Conservation (phyloP, 2,888 invertebrate species). For the Stenurella melanura region DNA sequence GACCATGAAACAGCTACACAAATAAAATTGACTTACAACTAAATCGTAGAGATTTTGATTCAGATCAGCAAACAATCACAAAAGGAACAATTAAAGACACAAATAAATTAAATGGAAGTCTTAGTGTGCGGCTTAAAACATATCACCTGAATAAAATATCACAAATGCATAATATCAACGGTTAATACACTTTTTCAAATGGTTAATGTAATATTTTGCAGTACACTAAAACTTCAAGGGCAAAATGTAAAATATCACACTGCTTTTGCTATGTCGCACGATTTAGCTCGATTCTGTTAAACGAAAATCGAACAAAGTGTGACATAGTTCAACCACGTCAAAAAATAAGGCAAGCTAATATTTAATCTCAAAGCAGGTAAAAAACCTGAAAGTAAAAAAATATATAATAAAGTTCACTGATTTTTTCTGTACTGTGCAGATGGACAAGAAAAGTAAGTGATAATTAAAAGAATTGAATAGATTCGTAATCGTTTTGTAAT, state of each 20-base stretch:
- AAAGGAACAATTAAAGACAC: not conserved
- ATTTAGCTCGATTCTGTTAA: not conserved
- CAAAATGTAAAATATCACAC: not conserved
- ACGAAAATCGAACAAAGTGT: not conserved
- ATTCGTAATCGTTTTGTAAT: not conserved
- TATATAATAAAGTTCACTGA: not conserved
- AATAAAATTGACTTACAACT: conserved; percentile 10
- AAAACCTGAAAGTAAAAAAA: not conserved
- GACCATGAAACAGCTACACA: not conserved
- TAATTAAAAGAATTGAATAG: not conserved
- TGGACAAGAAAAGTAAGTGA: not conserved
- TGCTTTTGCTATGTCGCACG: not conserved
- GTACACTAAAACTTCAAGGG: conserved; percentile 20
- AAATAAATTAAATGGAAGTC: not conserved
- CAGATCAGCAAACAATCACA: conserved; percentile 31
- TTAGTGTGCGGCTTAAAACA: conserved; percentile 8
- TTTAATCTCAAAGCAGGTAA: not conserved
- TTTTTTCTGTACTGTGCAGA: not conserved
- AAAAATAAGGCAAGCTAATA: not conserved
- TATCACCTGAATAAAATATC: conserved; percentile 26
- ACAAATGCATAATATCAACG: conserved; percentile 34
- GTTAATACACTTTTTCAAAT: not conserved
- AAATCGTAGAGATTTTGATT: conserved; percentile 1
- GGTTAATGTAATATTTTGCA: conserved; percentile 7
- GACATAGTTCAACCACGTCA: not conserved